Percentiles rank a stretch among this genome's conserved stretches.
phyloP scores from a whole-genome alignment of 1,140 invertebrate species.

The Drosophila santomea region DNA sequence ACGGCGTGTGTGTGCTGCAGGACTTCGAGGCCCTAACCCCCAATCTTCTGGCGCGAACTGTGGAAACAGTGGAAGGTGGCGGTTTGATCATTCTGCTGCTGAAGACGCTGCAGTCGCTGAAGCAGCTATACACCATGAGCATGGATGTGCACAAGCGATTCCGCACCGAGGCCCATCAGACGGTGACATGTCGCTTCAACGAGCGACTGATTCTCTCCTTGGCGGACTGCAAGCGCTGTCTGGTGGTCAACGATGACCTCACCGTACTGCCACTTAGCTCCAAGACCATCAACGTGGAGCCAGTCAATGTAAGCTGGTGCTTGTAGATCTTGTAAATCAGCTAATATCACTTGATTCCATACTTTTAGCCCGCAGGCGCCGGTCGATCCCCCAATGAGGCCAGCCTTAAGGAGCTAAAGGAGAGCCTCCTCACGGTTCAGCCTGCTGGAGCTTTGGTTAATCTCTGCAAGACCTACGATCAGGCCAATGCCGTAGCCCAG shows the following conservation, averaged over 20 bases:
- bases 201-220: constrained; percentile 98
- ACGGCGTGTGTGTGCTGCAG: constrained; percentile 98
- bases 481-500: constrained; percentile 96
- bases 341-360: background rate
- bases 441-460: constrained; percentile 96
- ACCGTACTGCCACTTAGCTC: constrained; percentile 97
- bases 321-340: background rate
- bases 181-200: constrained; percentile 97
- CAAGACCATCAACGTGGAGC: constrained; percentile 91
- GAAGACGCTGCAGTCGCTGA: constrained; percentile 93
- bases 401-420: constrained; percentile 90
- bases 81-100: constrained; percentile 96
- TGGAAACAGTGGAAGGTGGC: constrained; percentile 99
- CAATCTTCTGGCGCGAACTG: constrained; percentile 97
- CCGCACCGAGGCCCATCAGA: constrained; percentile 96
- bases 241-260: constrained; percentile 97
- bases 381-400: constrained; percentile 84
- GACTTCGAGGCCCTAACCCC: constrained; percentile 99
- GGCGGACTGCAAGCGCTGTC: constrained; percentile 93
- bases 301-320: constrained; percentile 86
- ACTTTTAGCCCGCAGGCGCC: constrained; percentile 46
- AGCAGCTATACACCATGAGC: constrained; percentile 97
- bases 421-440: constrained; percentile 92
- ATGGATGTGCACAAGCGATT: constrained; percentile 99
- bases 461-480: constrained; percentile 96